Conservation (phyloP, 2,797 vertebrate genomes). For the Glyptemys insculpta region DNA sequence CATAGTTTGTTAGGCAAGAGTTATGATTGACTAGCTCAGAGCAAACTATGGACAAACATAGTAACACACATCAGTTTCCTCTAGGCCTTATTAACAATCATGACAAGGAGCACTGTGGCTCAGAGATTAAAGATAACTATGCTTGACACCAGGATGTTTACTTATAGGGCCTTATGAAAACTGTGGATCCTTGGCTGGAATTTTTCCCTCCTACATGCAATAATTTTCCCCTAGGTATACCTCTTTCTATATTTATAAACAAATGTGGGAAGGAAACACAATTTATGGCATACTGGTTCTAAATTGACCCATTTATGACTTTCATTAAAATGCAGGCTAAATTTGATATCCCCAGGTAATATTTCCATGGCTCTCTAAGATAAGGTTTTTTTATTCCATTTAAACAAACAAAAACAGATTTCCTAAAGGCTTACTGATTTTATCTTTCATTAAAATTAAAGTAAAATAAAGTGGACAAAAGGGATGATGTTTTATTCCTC, state of each 20-base stretch:
- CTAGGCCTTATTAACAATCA: slow-evolving; percentile 40
- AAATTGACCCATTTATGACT: slow-evolving; percentile 72
- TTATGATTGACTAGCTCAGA: neutral
- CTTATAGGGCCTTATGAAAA: slow-evolving; percentile 36
- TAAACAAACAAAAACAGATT: slow-evolving; percentile 14
- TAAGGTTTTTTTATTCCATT: slow-evolving; percentile 48
- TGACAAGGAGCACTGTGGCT: slow-evolving; percentile 38
- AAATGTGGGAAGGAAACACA: slow-evolving; percentile 61
- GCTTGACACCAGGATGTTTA: slow-evolving; percentile 45
- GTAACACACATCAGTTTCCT: slow-evolving; percentile 12
- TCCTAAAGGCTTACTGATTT: slow-evolving; percentile 40
- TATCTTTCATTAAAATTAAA: slow-evolving; percentile 37
- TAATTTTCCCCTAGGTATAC: slow-evolving; percentile 45
- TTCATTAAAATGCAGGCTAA: slow-evolving; percentile 74
- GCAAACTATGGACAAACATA: neutral
- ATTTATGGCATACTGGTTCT: slow-evolving; percentile 63
- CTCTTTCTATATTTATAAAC: slow-evolving; percentile 54
- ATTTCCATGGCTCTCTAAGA: slow-evolving; percentile 50
- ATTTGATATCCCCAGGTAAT: slow-evolving; percentile 61
- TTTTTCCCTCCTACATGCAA: slow-evolving; percentile 22
- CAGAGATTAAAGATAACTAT: slow-evolving; percentile 33
- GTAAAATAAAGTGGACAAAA: neutral
- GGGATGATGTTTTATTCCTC: neutral
- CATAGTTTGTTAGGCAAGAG: slow-evolving; percentile 49
- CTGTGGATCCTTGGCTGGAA: slow-evolving; percentile 24